Base-by-base conservation (phyloP, 2,888 invertebrate species). In the Parapristionchus giblindavisi region DNA sequence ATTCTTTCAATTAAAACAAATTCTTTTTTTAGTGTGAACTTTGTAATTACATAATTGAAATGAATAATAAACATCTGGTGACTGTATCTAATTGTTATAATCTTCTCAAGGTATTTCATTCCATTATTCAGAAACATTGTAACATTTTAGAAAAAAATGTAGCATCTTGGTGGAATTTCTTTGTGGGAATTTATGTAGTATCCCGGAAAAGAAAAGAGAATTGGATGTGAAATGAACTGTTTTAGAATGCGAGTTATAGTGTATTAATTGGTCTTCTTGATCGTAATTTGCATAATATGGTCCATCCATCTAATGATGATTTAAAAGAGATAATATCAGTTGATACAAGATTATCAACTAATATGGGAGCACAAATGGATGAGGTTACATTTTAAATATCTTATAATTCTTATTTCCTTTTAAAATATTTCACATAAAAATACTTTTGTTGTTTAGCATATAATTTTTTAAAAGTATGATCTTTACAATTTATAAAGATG, bases 281-380 rank as follows among this genome's bases (percentile, higher is more conserved):
- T n/a, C 34, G 61, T 6, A 61, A 61, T 36, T 17, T 61, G 61
- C 36, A 36, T 36, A 38, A 61, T 24, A 2, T 61, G 34, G 61
- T 38, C 24, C 38, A 29, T 14, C 61, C 61, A 6, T 36, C 36
- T 1, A 38, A 24, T 6, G 61, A 61, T 36, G 61, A 36, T n/a
- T 61, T 61, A 21, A 38, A 36, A 4, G 61, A 61, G n/a, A n/a
- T 61, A 21, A 61, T 61, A 36, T 38, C 61, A 2, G 38, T 61
- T 38, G 38, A 61, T 11, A 61, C 61, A 2, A 61, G n/a, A 29
- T 24, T 61, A 14, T 36, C 61, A 0, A 6, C 6, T 4, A 36
- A 61, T 38, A 61, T 61, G 61, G 61, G 61, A 4, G 61, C 61
- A 17, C 61, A 61, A 21, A 61, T 38, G 14, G 61, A 61, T 38